Conservation (phyloP, 2,113 vertebrate genomes). For the Prunella fulvescens region DNA sequence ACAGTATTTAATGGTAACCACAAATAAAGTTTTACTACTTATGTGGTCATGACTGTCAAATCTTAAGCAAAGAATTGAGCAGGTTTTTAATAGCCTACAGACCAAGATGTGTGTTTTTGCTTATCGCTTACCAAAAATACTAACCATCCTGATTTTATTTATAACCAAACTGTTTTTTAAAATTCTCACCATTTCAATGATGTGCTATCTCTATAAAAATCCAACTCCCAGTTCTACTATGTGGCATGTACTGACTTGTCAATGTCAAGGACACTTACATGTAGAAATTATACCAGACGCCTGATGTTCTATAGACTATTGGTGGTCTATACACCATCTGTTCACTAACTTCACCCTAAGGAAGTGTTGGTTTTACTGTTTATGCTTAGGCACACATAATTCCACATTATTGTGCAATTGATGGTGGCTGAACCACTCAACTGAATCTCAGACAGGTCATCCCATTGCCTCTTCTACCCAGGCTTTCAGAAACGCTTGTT, state of each 20-base stretch:
- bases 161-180: neutral
- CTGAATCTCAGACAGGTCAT: neutral
- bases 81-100: neutral
- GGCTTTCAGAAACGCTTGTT: neutral
- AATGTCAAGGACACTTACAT: constrained; percentile 13
- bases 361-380: neutral
- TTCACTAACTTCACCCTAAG: neutral
- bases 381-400: neutral
- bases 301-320: constrained; percentile 23
- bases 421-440: neutral
- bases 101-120: neutral
- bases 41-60: neutral
- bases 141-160: constrained; percentile 40
- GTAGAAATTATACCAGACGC: neutral
- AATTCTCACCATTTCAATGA: neutral
- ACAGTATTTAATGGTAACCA: neutral
- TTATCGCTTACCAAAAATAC: neutral
- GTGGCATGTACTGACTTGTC: constrained; percentile 23
- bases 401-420: neutral
- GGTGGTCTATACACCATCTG: constrained; percentile 7
- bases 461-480: neutral
- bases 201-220: constrained; percentile 42
- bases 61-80: neutral
- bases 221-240: neutral
- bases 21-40: neutral